Base-by-base conservation (phyloP, 2,797 vertebrate genomes). In the Sebastes baramenuke region DNA sequence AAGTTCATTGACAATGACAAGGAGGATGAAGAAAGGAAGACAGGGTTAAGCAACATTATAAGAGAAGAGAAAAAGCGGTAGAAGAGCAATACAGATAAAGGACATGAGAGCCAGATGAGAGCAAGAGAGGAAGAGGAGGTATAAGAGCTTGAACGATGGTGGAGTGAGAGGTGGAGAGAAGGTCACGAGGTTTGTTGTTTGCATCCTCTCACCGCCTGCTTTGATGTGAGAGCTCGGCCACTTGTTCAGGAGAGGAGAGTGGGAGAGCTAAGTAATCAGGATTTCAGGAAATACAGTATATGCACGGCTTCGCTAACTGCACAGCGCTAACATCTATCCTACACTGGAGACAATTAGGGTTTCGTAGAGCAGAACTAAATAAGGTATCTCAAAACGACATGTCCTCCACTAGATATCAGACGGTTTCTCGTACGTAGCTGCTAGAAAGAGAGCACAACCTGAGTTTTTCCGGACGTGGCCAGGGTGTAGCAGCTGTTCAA, bases 111-210 rank as follows among this genome's bases (percentile, higher is more conserved):
- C 29, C 70, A 11, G 62, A 77, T 75, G 77, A 88, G 80, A 78
- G 81, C 5, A 2, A 34, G 25, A 61, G 76, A 86, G 49, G 20
- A 49, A 55, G 62, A 79, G 34, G 61, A 67, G 73, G 46, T 60
- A 72, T 66, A 68, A 83, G 77, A 61, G 82, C 67, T 70, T 79
- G 78, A 88, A 85, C 65, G 24, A 82, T 62, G 27, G 71, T 18
- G 52, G 74, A n/a, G 25, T 78, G 80, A 87, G 75, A 75, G 82
- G 70, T 78, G 78, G 72, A 87, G 81, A 89, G 77, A 85, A 90
- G 92, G 92, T 92, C 86, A 82, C 18, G 54, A 87, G 88, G 78
- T 82, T 87, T 87, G 89, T 88, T 86, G 86, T 89, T 84, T 77
- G 62, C 75, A 75, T 86, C 89, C 90, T 84, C 87, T 91, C 74